Percentiles rank a stretch among this genome's conserved stretches.
Evolutionary conservation across 2,888 invertebrate genomes (phyloP).

Genomic region (Nemotelus pantherinus): DNA sequence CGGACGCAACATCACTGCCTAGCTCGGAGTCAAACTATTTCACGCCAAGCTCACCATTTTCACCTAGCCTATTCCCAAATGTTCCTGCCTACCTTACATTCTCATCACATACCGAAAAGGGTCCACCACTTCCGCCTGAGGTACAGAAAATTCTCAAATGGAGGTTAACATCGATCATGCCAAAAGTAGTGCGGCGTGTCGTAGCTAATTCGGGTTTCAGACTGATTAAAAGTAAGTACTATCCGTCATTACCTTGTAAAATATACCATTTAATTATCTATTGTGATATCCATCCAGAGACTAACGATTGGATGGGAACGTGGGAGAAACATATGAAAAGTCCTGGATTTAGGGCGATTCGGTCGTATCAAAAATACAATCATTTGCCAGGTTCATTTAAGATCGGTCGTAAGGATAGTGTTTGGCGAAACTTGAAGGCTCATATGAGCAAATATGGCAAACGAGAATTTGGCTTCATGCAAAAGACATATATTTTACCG

Average conservation of each 20-base stretch:
- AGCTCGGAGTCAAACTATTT: conserved; percentile 26
- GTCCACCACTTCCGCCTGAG: conserved; percentile 72
- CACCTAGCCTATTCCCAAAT: conserved; percentile 75
- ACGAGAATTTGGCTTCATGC: conserved; percentile 88
- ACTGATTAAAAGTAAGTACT: conserved; percentile 79
- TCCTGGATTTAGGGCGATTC: conserved; percentile 81
- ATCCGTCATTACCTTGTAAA: background rate
- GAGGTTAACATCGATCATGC: conserved; percentile 94
- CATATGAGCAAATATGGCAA: conserved; percentile 67
- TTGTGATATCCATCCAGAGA: conserved; percentile 67
- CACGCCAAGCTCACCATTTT: conserved; percentile 58
- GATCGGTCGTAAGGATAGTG: conserved; percentile 94
- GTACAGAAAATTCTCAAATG: conserved; percentile 87
- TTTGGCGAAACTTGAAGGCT: conserved; percentile 85
- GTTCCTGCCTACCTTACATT: conserved; percentile 84
- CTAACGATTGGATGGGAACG: conserved; percentile 91
- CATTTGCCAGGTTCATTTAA: conserved; percentile 99
- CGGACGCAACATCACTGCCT: conserved; percentile 29
- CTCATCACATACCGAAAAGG: conserved; percentile 73
- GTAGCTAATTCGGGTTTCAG: conserved; percentile 86
- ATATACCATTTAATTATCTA: background rate
- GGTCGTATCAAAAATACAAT: conserved; percentile 94
- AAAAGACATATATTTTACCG: conserved; percentile 91
- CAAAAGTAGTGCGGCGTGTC: conserved; percentile 88
- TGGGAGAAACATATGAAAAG: conserved; percentile 99